A percentile compares a stretch with the other conserved stretches of the same genome.
Evolutionary conservation across 2,888 invertebrate species (phyloP).

Genomic region (Amphipyra berbera): DNA sequence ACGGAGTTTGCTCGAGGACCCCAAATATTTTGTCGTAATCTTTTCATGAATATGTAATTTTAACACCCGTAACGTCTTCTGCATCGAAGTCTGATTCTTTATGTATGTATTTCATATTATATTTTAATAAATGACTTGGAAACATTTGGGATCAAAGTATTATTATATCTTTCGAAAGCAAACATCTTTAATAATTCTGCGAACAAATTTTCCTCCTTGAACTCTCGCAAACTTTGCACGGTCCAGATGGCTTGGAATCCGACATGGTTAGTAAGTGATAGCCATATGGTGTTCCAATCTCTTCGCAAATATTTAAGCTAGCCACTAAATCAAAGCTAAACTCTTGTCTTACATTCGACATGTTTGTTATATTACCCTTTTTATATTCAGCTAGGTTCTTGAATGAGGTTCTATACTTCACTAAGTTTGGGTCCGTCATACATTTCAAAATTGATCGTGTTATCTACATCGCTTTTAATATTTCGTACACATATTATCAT

Average conservation of each 20-base stretch:
- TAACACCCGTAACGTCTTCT: not conserved
- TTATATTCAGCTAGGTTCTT: conserved; percentile 18
- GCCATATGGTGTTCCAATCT: conserved; percentile 63
- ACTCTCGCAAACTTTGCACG: conserved; percentile 59
- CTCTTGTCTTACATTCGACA: conserved; percentile 6
- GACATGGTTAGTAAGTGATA: conserved; percentile 60
- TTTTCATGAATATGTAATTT: conserved; percentile 8
- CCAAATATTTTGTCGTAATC: not conserved
- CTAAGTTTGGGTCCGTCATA: not conserved
- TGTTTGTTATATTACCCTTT: conserved; percentile 1
- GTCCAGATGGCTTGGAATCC: conserved; percentile 66
- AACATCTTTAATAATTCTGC: conserved; percentile 54
- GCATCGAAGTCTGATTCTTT: not conserved
- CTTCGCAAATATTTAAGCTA: conserved; percentile 45
- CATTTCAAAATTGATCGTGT: conserved; percentile 9
- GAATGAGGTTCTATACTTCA: conserved; percentile 22
- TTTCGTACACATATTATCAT: conserved; percentile 24
- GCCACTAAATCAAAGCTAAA: conserved; percentile 26
- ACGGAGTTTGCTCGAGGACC: too few relatives aligned
- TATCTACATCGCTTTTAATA: conserved; percentile 24
- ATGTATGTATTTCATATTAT: not conserved
- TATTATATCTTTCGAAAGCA: conserved; percentile 29
- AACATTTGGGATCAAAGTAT: conserved; percentile 10
- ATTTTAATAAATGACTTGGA: not conserved
- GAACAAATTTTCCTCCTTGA: conserved; percentile 59